Conservation (phyloP, 2,113 vertebrate genomes). For the Tenrec ecaudatus region DNA sequence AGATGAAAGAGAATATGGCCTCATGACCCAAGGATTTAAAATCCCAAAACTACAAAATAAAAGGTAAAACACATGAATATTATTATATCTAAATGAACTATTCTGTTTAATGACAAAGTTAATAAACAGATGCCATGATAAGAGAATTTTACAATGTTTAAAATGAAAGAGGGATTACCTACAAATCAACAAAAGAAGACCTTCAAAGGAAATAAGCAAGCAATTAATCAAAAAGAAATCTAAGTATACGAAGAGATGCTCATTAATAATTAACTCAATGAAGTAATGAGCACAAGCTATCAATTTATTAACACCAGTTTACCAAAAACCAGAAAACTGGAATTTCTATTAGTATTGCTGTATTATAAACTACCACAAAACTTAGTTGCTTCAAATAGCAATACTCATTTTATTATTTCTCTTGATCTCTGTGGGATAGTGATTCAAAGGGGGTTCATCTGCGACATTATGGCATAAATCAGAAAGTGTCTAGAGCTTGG, state of each 20-base stretch:
- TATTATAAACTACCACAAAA: neutral
- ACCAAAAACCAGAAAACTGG: constrained; percentile 5
- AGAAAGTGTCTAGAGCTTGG: neutral
- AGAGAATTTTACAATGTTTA: constrained; percentile 8
- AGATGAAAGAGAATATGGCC: neutral
- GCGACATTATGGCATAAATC: neutral
- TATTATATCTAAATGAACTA: neutral
- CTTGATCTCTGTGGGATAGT: neutral
- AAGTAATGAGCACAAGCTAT: neutral
- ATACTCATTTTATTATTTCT: neutral
- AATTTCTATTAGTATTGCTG: constrained; percentile 8
- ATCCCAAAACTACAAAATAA: neutral
- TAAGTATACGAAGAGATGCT: constrained; percentile 41
- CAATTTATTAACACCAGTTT: constrained; percentile 24
- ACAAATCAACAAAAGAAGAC: neutral
- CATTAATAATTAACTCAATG: constrained; percentile 35
- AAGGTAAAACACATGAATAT: constrained; percentile 4
- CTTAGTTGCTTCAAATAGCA: neutral
- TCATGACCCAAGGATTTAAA: constrained; percentile 33
- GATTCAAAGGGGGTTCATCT: neutral
- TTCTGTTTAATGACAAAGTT: constrained; percentile 26
- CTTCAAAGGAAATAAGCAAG: constrained; percentile 1
- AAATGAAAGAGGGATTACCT: neutral
- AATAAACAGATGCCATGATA: neutral
- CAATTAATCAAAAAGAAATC: constrained; percentile 36